Evolutionary conservation across 2,113 vertebrate species (phyloP), one percentile per base, ranked within the genome.

Genomic region (Syrmaticus mikado): DNA sequence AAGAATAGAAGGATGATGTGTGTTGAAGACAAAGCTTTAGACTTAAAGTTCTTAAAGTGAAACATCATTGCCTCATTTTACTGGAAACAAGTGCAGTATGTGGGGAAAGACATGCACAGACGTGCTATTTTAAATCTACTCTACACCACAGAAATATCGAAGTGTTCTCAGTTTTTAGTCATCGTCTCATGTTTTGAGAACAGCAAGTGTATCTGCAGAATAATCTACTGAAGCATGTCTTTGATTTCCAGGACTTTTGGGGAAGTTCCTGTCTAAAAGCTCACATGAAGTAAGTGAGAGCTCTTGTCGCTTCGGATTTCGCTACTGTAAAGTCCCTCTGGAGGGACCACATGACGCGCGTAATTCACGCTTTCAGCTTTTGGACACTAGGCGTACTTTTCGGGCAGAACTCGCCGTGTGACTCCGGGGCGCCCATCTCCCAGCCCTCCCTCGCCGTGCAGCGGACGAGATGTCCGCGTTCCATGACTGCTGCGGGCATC

Each of bases 321-420:
- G 70, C 87, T 70, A 71, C 57, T 21, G 89, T 45, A 93, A 95
- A 95, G 70, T 85, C 87, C 95, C 95, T 71, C 41, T n/a, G 66
- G 40, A 85, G 32, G 84, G 77, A 92, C 40, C 76, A 84, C 82
- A 86, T 34, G 64, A 77, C 27, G 81, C 13, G 78, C 43, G 40
- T 74, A 86, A 94, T 40, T 95, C n/a, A 66, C 52, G 36, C 22
- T 71, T 65, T 45, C 22, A 52, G 41, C 46, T 60, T 85, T 34
- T 18, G 79, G 55, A 28, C 77, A 43, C 52, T 60, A 90, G 80
- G 61, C 88, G 92, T 70, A 53, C 52, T 53, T 53, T 8, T 8
- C 73, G 70, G 43, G 21, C 48, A 46, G 40, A 91, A 58, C 45
- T 66, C 15, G 52, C 40, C 16, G 45, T 5, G 72, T 15, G 27